Evolutionary conservation across 2,113 vertebrate species (phyloP).

Genomic region (Pelmatolapia mariae): DNA sequence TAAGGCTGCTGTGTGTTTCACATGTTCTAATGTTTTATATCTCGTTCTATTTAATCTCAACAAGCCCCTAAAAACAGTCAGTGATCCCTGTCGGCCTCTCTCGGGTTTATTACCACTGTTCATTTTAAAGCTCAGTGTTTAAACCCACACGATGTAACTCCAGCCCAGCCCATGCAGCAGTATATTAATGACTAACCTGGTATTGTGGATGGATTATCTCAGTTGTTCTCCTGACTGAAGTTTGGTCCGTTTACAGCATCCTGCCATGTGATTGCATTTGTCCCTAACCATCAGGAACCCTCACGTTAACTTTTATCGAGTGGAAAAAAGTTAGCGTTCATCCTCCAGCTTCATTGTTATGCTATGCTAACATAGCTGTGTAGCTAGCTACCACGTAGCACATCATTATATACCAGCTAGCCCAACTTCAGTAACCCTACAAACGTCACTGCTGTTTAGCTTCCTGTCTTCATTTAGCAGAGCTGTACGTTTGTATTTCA

Average conservation of each 20-base stretch:
- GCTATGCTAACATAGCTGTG: not conserved
- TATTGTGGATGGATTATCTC: fast-evolving
- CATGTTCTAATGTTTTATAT: not conserved
- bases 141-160: fast-evolving
- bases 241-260: not conserved
- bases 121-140: not conserved
- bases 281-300: fast-evolving
- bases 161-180: fast-evolving
- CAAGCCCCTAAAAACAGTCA: not conserved
- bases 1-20: not conserved
- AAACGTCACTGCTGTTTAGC: fast-evolving
- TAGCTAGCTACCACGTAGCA: no score
- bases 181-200: fast-evolving
- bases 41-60: not conserved
- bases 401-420: not conserved
- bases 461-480: fast-evolving
- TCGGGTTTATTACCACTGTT: not conserved
- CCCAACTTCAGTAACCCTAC: fast-evolving
- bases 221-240: fast-evolving
- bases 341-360: not conserved
- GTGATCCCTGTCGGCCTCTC: not conserved
- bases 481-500: fast-evolving
- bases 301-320: not conserved
- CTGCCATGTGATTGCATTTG: fast-evolving
- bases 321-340: fast-evolving